These are phyloP conservation scores for Atrichornis clamosus DNA, from an alignment of 2,113 vertebrate species.

Conservation along the genomic window DNA sequence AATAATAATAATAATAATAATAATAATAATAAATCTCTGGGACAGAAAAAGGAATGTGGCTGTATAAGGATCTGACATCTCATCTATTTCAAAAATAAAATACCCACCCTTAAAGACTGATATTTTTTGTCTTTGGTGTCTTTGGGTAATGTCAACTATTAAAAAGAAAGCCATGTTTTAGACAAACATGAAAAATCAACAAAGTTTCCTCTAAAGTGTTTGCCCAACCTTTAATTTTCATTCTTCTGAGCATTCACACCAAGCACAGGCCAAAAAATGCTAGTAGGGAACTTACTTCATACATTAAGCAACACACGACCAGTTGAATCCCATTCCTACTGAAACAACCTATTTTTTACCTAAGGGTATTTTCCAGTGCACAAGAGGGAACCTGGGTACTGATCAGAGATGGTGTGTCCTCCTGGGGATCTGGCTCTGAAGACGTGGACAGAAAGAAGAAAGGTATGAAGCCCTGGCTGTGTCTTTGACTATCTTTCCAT, in stretches of 20 bases:
- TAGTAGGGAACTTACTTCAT: neutral
- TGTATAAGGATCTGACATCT: neutral
- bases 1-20: too few species aligned
- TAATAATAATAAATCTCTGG: neutral
- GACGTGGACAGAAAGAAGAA: neutral
- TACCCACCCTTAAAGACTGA: neutral
- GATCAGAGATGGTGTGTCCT: neutral
- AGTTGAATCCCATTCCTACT: neutral
- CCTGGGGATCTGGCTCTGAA: neutral
- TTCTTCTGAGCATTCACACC: neutral
- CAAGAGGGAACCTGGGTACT: neutral
- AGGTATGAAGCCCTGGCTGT: rapidly evolving
- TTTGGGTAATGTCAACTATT: neutral
- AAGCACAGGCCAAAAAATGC: neutral
- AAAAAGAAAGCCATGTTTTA: neutral
- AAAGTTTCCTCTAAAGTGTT: neutral
- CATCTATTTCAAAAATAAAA: neutral
- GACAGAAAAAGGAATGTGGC: neutral
- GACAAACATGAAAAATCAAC: neutral
- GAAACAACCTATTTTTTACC: neutral
- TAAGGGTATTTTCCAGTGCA: neutral
- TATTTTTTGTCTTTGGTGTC: neutral
- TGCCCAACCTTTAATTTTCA: neutral
- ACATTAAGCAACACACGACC: rapidly evolving
- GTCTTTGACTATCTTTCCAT: neutral